A percentile compares a stretch with the other conserved stretches of the same genome.
phyloP scores from a whole-genome alignment of 2,797 vertebrate species.

The Distichodus sexfasciatus region DNA sequence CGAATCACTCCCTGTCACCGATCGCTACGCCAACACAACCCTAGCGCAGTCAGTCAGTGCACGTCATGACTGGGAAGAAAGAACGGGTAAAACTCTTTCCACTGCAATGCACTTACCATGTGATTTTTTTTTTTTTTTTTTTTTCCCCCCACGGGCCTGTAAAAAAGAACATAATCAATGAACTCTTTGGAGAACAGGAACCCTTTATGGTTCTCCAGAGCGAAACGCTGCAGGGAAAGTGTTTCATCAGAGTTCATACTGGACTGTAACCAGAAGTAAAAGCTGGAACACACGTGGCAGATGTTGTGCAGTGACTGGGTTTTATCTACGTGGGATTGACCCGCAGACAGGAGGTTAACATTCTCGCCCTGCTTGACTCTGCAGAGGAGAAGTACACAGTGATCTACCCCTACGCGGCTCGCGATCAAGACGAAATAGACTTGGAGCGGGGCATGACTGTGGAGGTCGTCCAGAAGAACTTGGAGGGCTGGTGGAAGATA shows the following conservation, averaged over 20 bases:
- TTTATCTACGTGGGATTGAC: not conserved
- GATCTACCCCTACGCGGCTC: constrained; percentile 89
- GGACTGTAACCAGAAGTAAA: not conserved
- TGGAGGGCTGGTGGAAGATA: constrained; percentile 99
- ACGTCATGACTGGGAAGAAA: no score
- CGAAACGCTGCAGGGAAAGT: not conserved
- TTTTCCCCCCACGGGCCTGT: not conserved
- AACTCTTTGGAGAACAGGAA: not conserved
- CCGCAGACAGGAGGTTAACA: not conserved
- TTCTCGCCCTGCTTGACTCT: constrained; percentile 25
- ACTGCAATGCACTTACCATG: not conserved
- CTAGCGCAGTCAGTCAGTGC: no score
- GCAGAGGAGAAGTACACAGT: constrained; percentile 94
- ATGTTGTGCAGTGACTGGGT: not conserved
- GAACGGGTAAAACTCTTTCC: no score
- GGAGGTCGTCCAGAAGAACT: constrained; percentile 95
- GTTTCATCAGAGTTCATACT: not conserved
- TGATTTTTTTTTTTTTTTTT: no score
- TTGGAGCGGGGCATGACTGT: constrained; percentile 91
- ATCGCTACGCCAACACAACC: no score
- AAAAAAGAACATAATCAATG: not conserved
- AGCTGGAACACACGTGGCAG: not conserved
- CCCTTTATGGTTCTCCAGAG: not conserved
- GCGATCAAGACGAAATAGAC: constrained; percentile 94
- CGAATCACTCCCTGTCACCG: no score